These are phyloP conservation scores for Drosophila gaucha DNA, from an alignment of 2,888 invertebrate genomes.

Conservation along the genomic window DNA sequence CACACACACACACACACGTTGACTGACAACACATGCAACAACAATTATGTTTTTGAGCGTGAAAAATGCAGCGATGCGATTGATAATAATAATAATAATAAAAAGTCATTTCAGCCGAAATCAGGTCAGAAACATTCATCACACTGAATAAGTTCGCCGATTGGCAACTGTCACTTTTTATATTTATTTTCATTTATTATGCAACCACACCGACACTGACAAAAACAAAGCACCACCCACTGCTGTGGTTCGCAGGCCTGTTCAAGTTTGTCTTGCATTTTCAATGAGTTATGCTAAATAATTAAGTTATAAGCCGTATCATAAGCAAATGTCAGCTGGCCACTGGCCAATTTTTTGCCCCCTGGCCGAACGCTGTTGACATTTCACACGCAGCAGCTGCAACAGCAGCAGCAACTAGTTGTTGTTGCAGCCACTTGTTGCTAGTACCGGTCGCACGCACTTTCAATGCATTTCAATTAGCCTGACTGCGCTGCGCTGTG, in stretches of 20 bases:
- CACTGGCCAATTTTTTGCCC: slow-evolving; percentile 24
- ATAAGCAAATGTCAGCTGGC: slow-evolving; percentile 60
- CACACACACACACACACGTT: no score
- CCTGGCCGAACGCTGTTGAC: slow-evolving; percentile 52
- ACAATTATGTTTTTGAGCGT: slow-evolving; percentile 41
- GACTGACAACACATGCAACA: slow-evolving; percentile 19
- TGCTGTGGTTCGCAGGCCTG: slow-evolving; percentile 15
- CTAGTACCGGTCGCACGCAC: slow-evolving; percentile 67
- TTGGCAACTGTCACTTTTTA: slow-evolving; percentile 72
- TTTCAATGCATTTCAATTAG: slow-evolving; percentile 80
- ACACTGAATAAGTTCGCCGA: slow-evolving; percentile 47
- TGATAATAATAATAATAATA: slow-evolving; percentile 43
- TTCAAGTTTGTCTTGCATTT: slow-evolving; percentile 19
- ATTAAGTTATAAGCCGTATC: slow-evolving; percentile 61
- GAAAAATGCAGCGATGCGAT: slow-evolving; percentile 27
- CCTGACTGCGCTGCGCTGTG: slow-evolving; percentile 7
- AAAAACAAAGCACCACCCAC: slow-evolving; percentile 33
- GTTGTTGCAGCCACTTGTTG: slow-evolving; percentile 32
- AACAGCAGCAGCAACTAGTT: slow-evolving; percentile 34
- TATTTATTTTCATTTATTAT: slow-evolving; percentile 64
- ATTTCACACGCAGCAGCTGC: slow-evolving; percentile 70
- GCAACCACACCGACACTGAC: slow-evolving; percentile 50
- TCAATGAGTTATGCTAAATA: slow-evolving; percentile 56
- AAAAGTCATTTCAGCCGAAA: slow-evolving; percentile 39
- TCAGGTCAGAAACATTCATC: slow-evolving; percentile 73